Percentiles rank a stretch among this genome's conserved stretches.
These are phyloP conservation scores for Oscheius myriophilus DNA, from an alignment of 2,888 invertebrate genomes.

Conservation along the genomic window DNA sequence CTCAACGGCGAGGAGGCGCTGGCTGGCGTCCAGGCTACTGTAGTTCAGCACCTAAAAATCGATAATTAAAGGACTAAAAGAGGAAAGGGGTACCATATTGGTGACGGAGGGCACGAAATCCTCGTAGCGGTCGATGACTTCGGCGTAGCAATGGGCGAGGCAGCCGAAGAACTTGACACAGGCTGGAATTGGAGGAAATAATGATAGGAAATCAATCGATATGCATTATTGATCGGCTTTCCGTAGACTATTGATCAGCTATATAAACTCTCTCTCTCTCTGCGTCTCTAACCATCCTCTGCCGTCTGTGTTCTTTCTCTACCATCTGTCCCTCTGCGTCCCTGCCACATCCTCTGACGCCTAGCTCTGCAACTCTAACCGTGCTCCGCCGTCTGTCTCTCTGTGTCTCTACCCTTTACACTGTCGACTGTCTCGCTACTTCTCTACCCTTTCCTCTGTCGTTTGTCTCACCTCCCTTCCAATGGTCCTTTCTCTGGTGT, in stretches of 20 bases:
- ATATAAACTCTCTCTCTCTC: too few relatives aligned
- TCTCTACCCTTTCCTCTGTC: not conserved
- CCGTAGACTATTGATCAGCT: too few relatives aligned
- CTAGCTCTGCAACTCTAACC: not conserved
- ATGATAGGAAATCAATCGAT: not conserved
- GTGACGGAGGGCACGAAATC: conserved; percentile 32
- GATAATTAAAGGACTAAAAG: not conserved
- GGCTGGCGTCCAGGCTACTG: conserved; percentile 33
- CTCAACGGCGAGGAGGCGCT: conserved; percentile 39
- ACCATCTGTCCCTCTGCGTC: not conserved
- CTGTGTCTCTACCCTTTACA: too few relatives aligned
- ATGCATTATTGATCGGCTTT: too few relatives aligned
- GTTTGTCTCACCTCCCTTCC: too few relatives aligned
- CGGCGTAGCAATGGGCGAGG: conserved; percentile 39
- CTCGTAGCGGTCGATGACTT: conserved; percentile 33
- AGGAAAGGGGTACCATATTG: conserved; percentile 20
- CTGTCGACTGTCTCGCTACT: too few relatives aligned
- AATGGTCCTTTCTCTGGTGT: too few relatives aligned
- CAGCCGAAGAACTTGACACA: conserved; percentile 43
- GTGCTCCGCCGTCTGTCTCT: too few relatives aligned
- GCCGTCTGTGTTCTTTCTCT: too few relatives aligned
- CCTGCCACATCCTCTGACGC: too few relatives aligned
- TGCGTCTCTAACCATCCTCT: too few relatives aligned
- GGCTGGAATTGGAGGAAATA: conserved; percentile 21
- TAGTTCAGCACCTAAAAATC: conserved; percentile 33